A percentile compares a stretch with the other conserved stretches of the same genome.
These are phyloP conservation scores for Drosophila robusta DNA, from an alignment of 2,888 invertebrate genomes.

Conservation along the genomic window DNA sequence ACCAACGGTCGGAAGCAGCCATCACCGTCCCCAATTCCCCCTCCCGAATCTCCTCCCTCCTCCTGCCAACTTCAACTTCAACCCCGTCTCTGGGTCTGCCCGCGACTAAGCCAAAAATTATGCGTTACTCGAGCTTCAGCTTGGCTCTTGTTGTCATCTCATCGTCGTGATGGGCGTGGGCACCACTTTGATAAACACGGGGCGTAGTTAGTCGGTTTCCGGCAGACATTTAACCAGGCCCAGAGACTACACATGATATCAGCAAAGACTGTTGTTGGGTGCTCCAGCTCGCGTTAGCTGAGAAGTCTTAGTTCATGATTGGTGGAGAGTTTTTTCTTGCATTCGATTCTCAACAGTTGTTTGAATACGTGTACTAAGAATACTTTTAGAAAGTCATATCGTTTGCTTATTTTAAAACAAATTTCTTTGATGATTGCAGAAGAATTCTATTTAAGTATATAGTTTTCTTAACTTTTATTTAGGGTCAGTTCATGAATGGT, in stretches of 20 bases:
- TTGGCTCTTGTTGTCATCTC: slow-evolving; percentile 32
- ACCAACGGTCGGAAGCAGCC: slow-evolving; percentile 50
- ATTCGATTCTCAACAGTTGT: neutral
- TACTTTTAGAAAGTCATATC: neutral
- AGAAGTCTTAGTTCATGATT: neutral
- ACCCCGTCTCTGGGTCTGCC: neutral
- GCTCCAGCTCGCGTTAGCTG: slow-evolving; percentile 3
- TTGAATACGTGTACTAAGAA: neutral
- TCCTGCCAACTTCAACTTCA: slow-evolving; percentile 4
- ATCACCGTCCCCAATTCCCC: slow-evolving; percentile 11
- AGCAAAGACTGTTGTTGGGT: too few relatives aligned
- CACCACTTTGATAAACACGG: slow-evolving; percentile 45
- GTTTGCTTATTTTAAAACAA: too few relatives aligned
- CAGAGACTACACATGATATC: slow-evolving; percentile 19
- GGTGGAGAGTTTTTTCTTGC: neutral
- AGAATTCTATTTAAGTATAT: too few relatives aligned
- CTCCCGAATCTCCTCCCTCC: neutral
- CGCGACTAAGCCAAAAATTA: slow-evolving; percentile 35
- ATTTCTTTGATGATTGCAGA: too few relatives aligned
- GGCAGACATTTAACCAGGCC: slow-evolving; percentile 30
- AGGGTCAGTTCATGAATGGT: too few relatives aligned
- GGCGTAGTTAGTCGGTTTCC: slow-evolving; percentile 52
- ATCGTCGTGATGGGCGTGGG: slow-evolving; percentile 44
- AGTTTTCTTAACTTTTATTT: too few relatives aligned
- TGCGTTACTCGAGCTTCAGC: slow-evolving; percentile 37